Base-by-base conservation (phyloP, 2,113 vertebrate genomes). In the Muscicapa adusta region DNA sequence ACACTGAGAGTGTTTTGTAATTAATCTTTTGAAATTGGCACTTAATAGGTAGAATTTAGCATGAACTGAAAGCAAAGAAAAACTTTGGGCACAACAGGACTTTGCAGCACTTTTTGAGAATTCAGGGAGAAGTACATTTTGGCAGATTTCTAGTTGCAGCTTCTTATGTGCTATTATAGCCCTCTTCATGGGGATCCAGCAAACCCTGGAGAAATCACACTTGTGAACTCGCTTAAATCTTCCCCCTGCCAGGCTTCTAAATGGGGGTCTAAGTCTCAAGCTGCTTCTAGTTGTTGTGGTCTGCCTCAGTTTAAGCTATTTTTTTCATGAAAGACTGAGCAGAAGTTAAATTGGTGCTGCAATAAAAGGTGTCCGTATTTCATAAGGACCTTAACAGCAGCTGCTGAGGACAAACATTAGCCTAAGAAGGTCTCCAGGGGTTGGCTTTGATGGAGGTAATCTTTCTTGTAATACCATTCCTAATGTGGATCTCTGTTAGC, bases 401-500 rank as follows among this genome's bases (percentile, higher is more conserved):
- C 81, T 88, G 75, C 66, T 88, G 82, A 96, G 85, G 92, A 95
- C 94, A 90, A 93, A 91, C 88, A 83, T 91, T 80, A 85, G 67
- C 82, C 82, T 80, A 83, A 88, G 85, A 66, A 80, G 63, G 85
- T 94, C 92, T 94, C 94, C 75, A 77, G 72, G 85, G 93, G 57
- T 19, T 91, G 92, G 58, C 88, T 93, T 88, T 95, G 94, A 80
- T 0, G 0, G 60, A 94, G 56, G 88, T 95, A 93, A 91, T 96
- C 95, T 94, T 90, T 91, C 85, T 89, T 91, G 92, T 93, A 92
- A 92, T 94, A 77, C 78, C 42, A 31, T 85, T 93, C 67, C 82
- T 94, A 92, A 94, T 66, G 75, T 96, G 91, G 54, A 62, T 77
- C 85, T 95, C 91, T 83, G 82, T 94, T 95, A 93, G 91, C 88